Base-by-base conservation (phyloP, 2,888 invertebrate genomes). In the Scaptomyza reducta region DNA sequence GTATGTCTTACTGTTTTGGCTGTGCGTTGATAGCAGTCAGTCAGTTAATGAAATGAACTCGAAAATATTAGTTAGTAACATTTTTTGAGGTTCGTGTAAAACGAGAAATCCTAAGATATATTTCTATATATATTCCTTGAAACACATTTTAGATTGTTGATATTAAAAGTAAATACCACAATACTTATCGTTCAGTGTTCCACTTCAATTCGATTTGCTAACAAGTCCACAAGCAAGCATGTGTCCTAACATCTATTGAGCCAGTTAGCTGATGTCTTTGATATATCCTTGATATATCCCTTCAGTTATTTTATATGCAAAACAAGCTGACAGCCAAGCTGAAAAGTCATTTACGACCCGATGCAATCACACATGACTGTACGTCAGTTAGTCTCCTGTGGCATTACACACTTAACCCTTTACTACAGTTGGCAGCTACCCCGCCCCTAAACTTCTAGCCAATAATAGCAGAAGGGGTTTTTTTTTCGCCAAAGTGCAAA, bases 401-500 rank as follows among this genome's bases (percentile, higher is more conserved):
- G 49, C 64, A 41, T 29, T 41, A 44, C 62, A 67, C 57, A 53
- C 51, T 73, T 47, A 70, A 66, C 68, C 61, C 61, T 16, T 55
- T 56, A 42, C 60, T 72, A 50, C 47, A 55, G 18, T 38, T 18
- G 27, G 22, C 27, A 18, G 5, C 13, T 13, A 13, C 16, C 10
- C 10, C 16, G 5, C 25, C 14, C 16, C 27, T 16, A 35, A 29
- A n/a, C 2, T 27, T 14, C 47, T 44, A 5, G n/a, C 27, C 27
- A 13, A 14, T 41, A 47, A 31, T 47, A 38, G 38, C 38, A 31
- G n/a, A 49, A 22, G 42, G 42, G 42, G 13, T n/a, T 18, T 35
- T 49, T 11, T 33, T 50, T 59, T 27, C 41, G 31, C 38, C 59
- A 68, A 78, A 78, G 78, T 78, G 80, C 74, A 80, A 78, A 78